These are phyloP conservation scores for Nemopilema nomurai DNA, from an alignment of 30 jellyfish, hydroid and myxozoan genomes.

Conservation along the genomic window DNA sequence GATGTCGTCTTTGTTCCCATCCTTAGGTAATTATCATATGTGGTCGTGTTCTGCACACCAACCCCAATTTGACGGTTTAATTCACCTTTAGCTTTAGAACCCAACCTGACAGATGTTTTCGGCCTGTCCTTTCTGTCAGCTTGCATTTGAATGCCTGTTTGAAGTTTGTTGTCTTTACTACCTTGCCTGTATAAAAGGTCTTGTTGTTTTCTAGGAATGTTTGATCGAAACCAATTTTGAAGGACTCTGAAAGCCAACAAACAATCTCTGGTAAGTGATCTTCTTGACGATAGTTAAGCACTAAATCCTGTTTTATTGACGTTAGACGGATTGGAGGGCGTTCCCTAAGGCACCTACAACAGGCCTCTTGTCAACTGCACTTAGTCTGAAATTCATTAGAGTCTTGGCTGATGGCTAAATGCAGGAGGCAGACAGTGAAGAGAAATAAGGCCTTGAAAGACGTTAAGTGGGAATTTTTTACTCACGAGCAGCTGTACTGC, in stretches of 20 bases:
- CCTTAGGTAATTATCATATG: constrained; percentile 22
- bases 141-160: neutral
- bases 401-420: neutral
- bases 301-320: neutral
- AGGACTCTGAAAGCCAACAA: neutral
- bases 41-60: constrained; percentile 18
- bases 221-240: neutral
- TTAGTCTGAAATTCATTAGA: neutral
- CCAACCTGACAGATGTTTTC: constrained; percentile 31
- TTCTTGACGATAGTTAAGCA: neutral
- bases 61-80: constrained; percentile 14
- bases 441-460: neutral
- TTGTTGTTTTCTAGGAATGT: neutral
- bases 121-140: neutral
- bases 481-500: neutral
- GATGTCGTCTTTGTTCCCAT: constrained; percentile 8
- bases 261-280: neutral
- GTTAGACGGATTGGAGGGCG: too few species aligned
- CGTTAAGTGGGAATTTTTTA: neutral
- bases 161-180: constrained; percentile 33
- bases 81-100: constrained; percentile 23
- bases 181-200: neutral
- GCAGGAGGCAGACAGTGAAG: neutral
- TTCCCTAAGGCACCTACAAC: neutral
- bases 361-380: neutral